Percentiles rank a stretch among this genome's conserved stretches.
Evolutionary conservation across 2,113 vertebrate genomes (phyloP).

Genomic region (Sylvilagus bachmani): DNA sequence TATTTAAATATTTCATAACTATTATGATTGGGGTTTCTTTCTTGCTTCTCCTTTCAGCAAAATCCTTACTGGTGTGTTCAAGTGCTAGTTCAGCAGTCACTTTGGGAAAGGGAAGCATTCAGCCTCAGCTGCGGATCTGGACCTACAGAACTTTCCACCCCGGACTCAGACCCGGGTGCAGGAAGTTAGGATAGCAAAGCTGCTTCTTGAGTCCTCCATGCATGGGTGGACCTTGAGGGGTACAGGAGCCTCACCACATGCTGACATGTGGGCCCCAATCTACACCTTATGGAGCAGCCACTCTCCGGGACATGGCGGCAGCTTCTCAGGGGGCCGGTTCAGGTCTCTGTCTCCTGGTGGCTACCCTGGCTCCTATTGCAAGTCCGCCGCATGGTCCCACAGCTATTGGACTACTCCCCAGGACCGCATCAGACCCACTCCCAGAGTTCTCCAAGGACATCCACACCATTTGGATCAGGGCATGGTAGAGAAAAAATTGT

Average conservation of each 20-base stretch:
- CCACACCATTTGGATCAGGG: slow-evolving; percentile 91
- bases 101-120: rapidly evolving
- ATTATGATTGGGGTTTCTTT: too few species aligned
- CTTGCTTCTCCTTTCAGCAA: too few species aligned
- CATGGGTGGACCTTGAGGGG: slow-evolving; percentile 76
- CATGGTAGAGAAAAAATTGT: slow-evolving; percentile 91
- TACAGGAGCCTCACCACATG: slow-evolving; percentile 84
- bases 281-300: slow-evolving; percentile 80
- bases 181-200: slow-evolving; percentile 72
- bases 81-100: too few species aligned
- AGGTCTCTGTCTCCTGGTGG: slow-evolving; percentile 81
- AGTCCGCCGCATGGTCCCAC: slow-evolving; percentile 83
- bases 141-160: slow-evolving; percentile 86
- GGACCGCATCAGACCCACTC: slow-evolving; percentile 75
- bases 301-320: slow-evolving; percentile 80
- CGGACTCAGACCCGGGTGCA: slow-evolving; percentile 71
- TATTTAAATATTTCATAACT: too few species aligned
- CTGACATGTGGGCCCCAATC: slow-evolving; percentile 83
- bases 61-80: too few species aligned
- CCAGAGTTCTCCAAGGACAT: slow-evolving; percentile 91
- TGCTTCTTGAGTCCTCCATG: slow-evolving; percentile 78
- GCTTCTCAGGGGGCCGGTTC: slow-evolving; percentile 75
- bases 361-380: slow-evolving; percentile 72
- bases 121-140: slow-evolving; percentile 74
- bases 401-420: slow-evolving; percentile 85